Conservation (phyloP, 1,140 invertebrate genomes). For the Branchinecta lynchi region DNA sequence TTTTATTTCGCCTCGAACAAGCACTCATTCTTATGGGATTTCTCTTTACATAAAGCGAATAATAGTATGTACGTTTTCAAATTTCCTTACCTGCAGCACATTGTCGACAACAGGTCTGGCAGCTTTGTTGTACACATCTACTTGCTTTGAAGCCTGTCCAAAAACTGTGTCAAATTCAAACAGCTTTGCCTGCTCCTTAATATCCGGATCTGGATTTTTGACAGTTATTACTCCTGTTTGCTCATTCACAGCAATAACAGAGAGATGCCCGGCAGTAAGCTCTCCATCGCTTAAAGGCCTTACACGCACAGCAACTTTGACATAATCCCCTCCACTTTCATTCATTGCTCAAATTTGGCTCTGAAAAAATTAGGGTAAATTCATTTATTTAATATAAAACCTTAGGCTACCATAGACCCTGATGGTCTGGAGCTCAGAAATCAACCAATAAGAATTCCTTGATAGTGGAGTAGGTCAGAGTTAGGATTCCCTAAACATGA, state of each 20-base stretch:
- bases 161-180: constrained; percentile 50
- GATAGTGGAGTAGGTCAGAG: too few relatives aligned
- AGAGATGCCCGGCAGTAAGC: constrained; percentile 45
- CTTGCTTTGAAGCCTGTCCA: constrained; percentile 34
- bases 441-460: too few relatives aligned
- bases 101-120: constrained; percentile 56
- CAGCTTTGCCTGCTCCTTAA: constrained; percentile 50
- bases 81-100: constrained; percentile 33
- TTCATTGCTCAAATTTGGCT: neutral
- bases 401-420: too few relatives aligned
- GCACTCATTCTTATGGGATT: too few relatives aligned
- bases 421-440: too few relatives aligned
- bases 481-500: too few relatives aligned
- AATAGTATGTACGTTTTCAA: too few relatives aligned
- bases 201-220: constrained; percentile 44
- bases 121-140: constrained; percentile 53
- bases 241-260: constrained; percentile 54
- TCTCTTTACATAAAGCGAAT: too few relatives aligned
- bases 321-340: constrained; percentile 26
- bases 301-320: constrained; percentile 68
- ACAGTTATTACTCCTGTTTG: constrained; percentile 55
- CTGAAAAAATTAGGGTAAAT: too few relatives aligned
- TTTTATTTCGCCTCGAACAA: too few relatives aligned
- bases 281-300: constrained; percentile 71
- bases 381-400: too few relatives aligned